Evolutionary conservation across 2,888 invertebrate genomes (phyloP).

Genomic region (Lasioglossum pauxillum): DNA sequence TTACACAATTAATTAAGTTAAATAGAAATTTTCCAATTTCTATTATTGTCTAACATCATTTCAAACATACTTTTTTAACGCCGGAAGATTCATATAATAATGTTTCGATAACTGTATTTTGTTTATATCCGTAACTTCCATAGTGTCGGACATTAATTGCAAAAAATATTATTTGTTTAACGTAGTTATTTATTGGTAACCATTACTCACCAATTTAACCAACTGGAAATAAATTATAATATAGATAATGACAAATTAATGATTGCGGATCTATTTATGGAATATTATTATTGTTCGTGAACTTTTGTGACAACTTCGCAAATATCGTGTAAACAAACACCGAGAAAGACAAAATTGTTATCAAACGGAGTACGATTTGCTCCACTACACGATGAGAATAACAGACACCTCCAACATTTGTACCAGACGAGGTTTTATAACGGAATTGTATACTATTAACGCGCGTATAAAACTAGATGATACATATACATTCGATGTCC

Average conservation of each 20-base stretch:
- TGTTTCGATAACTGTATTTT: not conserved
- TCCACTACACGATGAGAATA: slow-evolving; percentile 25
- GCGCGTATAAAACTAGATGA: slow-evolving; percentile 50
- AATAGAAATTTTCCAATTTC: not conserved
- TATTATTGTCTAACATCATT: not conserved
- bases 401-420: slow-evolving; percentile 26
- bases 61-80: not conserved
- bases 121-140: not conserved
- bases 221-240: not conserved
- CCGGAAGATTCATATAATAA: not conserved
- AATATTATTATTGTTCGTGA: not conserved
- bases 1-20: not conserved
- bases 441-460: slow-evolving; percentile 62
- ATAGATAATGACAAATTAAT: not conserved
- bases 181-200: not conserved
- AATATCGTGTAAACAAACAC: slow-evolving; percentile 21
- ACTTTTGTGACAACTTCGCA: not conserved
- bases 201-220: not conserved
- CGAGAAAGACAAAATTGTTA: slow-evolving; percentile 30
- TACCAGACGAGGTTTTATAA: slow-evolving; percentile 37
- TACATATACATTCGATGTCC: slow-evolving; percentile 58
- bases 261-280: not conserved
- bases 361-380: slow-evolving; percentile 32
- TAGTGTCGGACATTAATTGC: too few species aligned
- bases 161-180: not conserved